These are phyloP conservation scores for Gryon sp. DNA, from an alignment of 1,140 invertebrate genomes.

Conservation along the genomic window DNA sequence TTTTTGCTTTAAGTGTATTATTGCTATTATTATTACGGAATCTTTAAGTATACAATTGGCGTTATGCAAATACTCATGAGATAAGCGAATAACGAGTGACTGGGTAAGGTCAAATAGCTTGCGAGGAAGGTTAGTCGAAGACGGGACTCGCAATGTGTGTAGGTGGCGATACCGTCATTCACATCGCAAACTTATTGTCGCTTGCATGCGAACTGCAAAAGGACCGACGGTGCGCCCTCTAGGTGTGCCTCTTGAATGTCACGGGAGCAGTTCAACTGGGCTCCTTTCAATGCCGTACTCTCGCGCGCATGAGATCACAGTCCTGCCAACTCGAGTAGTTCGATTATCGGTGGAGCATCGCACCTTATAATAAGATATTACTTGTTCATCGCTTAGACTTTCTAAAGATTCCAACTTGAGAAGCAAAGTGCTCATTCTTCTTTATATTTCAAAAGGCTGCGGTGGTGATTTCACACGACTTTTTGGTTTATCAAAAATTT, in stretches of 20 bases:
- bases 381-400: conserved; percentile 50
- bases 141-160: conserved; percentile 33
- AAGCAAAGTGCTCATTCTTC: neutral
- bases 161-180: conserved; percentile 54
- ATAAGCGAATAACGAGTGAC: conserved; percentile 67
- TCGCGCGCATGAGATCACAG: neutral
- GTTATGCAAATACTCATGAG: conserved; percentile 68
- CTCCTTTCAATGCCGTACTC: conserved; percentile 47
- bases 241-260: conserved; percentile 73
- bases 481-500: neutral
- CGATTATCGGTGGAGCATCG: conserved; percentile 52
- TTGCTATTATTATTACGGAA: conserved; percentile 12
- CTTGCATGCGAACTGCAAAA: conserved; percentile 66
- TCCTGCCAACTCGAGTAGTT: conserved; percentile 45
- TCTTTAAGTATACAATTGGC: conserved; percentile 37
- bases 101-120: conserved; percentile 70
- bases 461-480: conserved; percentile 8
- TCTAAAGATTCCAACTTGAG: conserved; percentile 42
- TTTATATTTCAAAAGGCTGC: conserved; percentile 5
- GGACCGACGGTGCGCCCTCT: conserved; percentile 57
- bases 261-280: conserved; percentile 66
- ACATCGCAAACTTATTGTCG: conserved; percentile 51
- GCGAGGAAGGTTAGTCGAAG: conserved; percentile 68
- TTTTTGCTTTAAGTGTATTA: too few relatives aligned
- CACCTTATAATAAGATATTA: conserved; percentile 56